Conservation (phyloP, 2,888 invertebrate genomes). For the Meghimatium bilineatum region DNA sequence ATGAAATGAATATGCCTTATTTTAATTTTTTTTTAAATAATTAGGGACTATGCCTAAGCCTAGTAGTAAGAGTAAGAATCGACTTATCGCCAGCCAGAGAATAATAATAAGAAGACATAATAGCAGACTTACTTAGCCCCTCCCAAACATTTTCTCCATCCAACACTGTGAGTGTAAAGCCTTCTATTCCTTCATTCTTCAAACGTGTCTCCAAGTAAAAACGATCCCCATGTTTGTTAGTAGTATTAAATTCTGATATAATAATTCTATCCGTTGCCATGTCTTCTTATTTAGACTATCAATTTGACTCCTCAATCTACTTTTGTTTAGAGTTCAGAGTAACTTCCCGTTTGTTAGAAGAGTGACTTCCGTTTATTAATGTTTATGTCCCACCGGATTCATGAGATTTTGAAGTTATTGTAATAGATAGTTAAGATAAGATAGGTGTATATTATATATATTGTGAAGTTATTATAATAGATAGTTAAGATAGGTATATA, state of each 20-base stretch:
- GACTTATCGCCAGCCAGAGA: no score
- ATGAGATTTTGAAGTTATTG: no score
- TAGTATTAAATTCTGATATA: constrained; percentile 1
- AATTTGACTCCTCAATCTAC: no score
- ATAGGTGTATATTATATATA: no score
- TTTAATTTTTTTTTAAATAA: no score
- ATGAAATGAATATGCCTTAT: no score
- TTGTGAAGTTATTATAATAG: no score
- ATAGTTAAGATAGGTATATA: no score
- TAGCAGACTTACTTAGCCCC: constrained; percentile 60
- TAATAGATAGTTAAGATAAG: no score
- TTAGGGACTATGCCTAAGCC: no score
- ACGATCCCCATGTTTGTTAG: background rate
- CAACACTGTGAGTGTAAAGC: constrained; percentile 63
- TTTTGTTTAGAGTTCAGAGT: background rate
- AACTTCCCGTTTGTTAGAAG: background rate
- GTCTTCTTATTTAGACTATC: background rate
- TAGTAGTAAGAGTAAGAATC: no score
- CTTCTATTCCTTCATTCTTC: constrained; percentile 62
- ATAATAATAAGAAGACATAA: no score
- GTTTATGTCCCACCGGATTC: background rate
- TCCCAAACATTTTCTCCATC: constrained; percentile 65
- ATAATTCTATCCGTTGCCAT: constrained; percentile 4
- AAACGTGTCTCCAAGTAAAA: constrained; percentile 61
- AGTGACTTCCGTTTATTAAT: background rate